Evolutionary conservation across 1,140 invertebrate species (phyloP), one percentile per base, ranked within the genome.

Genomic region (Medauroidea extradentata): DNA sequence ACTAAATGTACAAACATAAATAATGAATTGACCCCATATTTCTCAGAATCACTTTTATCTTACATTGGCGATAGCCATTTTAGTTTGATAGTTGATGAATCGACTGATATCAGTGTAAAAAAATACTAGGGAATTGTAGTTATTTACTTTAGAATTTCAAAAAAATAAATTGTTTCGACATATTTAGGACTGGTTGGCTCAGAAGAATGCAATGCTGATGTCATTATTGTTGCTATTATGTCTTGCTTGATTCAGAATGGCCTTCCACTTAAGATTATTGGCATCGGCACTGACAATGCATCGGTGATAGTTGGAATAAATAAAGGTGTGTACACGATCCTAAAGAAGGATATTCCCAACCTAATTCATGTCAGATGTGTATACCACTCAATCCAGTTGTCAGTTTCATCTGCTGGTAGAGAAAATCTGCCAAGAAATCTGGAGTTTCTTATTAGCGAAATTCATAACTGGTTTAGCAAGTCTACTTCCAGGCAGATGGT

Each of bases 1-100:
- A n/a, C n/a, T n/a, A n/a, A n/a, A n/a, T n/a, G n/a, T n/a, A n/a
- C n/a, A n/a, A n/a, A n/a, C n/a, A n/a, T n/a, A n/a, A n/a, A n/a
- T n/a, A n/a, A n/a, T n/a, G n/a, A n/a, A n/a, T n/a, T n/a, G n/a
- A n/a, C n/a, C n/a, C n/a, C n/a, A n/a, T n/a, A n/a, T 18, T 13
- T 1, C 13, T 48, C 19, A 2, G 14, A n/a, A 2, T 24, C 23
- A 21, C 5, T 46, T 13, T 2, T 3, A 23, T 21, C 24, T 11
- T 71, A 75, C 63, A 61, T 75, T 29, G 68, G 65, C 27, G 64
- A 73, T 4, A 63, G 63, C 57, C 23, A 61, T 23, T 77, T 66
- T 54, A 75, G 71, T 34, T 54, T 74, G 2, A 63, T 75, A 16
- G 48, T 75, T 13, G 73, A 75, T 63, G 73, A 78, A 60, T 75